Conservation (phyloP, 2,888 invertebrate species). For the Ptilodon capucinus region DNA sequence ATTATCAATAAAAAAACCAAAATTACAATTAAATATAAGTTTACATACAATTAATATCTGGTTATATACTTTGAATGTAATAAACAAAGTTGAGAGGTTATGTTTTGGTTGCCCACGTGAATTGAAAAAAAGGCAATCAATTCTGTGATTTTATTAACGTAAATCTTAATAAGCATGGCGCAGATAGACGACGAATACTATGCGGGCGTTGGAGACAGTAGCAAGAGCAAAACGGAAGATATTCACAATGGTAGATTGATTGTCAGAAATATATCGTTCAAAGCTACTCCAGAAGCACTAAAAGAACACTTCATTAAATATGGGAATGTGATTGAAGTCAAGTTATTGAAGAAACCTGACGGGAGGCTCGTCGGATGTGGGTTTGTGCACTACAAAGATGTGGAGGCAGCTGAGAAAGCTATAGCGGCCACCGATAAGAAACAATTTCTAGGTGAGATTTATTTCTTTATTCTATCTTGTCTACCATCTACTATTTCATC, state of each 20-base stretch:
- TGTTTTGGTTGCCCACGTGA: constrained; percentile 46
- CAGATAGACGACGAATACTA: constrained; percentile 40
- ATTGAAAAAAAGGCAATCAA: constrained; percentile 23
- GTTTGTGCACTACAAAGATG: constrained; percentile 87
- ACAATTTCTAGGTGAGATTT: constrained; percentile 81
- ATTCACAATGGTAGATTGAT: constrained; percentile 83
- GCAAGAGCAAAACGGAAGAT: constrained; percentile 44
- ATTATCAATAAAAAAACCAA: neutral
- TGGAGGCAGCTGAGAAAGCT: constrained; percentile 87
- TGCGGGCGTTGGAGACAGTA: constrained; percentile 41
- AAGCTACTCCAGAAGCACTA: constrained; percentile 88
- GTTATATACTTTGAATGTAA: neutral
- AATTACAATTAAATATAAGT: neutral
- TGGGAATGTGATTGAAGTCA: constrained; percentile 89
- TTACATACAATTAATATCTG: neutral
- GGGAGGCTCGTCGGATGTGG: constrained; percentile 93
- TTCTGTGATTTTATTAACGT: constrained; percentile 1
- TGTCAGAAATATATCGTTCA: constrained; percentile 86
- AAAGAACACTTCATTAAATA: constrained; percentile 87
- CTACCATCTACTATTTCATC: no score
- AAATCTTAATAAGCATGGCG: constrained; percentile 32
- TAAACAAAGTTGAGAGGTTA: constrained; percentile 37
- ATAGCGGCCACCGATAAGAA: constrained; percentile 86
- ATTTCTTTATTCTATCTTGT: neutral
- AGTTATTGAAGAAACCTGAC: constrained; percentile 87